These are phyloP conservation scores for Diplazon laetatorius DNA, from an alignment of 2,888 invertebrate genomes.

Conservation along the genomic window DNA sequence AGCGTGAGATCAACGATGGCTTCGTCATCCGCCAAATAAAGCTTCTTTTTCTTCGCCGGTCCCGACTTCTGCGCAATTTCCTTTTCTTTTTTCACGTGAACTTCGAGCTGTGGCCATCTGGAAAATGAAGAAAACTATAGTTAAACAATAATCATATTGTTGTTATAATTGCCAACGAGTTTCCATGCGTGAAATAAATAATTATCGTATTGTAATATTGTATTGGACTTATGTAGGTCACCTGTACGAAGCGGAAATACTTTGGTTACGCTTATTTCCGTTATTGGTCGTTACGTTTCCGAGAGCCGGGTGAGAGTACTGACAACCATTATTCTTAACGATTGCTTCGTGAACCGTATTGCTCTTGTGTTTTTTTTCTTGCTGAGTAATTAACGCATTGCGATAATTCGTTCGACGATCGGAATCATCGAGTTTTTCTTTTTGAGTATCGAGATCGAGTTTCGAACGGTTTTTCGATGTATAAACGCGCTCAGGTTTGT, in stretches of 20 bases:
- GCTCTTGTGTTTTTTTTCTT: not conserved
- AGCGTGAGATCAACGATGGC: constrained; percentile 44
- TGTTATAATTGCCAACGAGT: not conserved
- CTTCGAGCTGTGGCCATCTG: constrained; percentile 62
- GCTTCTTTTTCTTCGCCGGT: constrained; percentile 49
- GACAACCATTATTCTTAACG: not conserved
- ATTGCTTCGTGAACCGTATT: not conserved
- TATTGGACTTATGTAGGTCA: constrained; percentile 16
- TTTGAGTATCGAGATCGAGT: constrained; percentile 24
- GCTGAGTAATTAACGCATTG: not conserved
- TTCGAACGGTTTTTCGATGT: constrained; percentile 14
- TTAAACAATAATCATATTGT: not conserved
- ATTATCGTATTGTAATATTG: not conserved
- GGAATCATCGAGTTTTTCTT: constrained; percentile 28
- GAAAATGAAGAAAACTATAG: no score
- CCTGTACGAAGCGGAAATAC: constrained; percentile 22
- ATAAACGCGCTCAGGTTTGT: constrained; percentile 39
- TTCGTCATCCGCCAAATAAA: constrained; percentile 43
- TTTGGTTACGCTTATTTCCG: constrained; percentile 48
- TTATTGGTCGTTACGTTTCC: not conserved
- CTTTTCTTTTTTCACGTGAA: constrained; percentile 37
- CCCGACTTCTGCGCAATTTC: not conserved
- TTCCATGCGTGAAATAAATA: not conserved
- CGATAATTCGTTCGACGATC: not conserved
- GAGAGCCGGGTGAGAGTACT: constrained; percentile 53